These are phyloP conservation scores for Strongylocentrotus purpuratus DNA, from an alignment of 35 echinoderm and acorn worm species.

Conservation along the genomic window DNA sequence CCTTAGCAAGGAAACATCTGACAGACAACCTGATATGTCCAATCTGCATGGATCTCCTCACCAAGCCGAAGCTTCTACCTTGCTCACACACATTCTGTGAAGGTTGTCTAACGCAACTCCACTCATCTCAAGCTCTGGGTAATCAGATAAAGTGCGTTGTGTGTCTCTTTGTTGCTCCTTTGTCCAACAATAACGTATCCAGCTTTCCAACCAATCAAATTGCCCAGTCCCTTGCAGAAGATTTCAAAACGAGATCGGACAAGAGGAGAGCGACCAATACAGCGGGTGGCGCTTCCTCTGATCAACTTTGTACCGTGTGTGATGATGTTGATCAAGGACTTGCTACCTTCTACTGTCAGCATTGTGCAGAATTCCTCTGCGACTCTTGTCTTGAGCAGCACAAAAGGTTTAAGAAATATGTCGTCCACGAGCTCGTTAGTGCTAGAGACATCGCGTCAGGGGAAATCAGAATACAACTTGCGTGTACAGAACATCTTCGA, in stretches of 20 bases:
- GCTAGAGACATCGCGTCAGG: background rate
- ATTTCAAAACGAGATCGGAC: background rate
- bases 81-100: conserved; percentile 55
- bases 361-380: background rate
- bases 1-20: background rate
- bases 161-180: background rate
- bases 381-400: background rate
- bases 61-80: conserved; percentile 39
- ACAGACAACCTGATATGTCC: conserved; percentile 16
- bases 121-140: background rate
- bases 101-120: background rate
- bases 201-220: background rate
- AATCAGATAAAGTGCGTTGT: background rate
- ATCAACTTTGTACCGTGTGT: background rate
- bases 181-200: background rate
- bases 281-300: background rate
- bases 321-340: background rate
- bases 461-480: background rate
- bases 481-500: background rate
- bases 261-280: background rate
- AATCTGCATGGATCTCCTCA: conserved; percentile 41
- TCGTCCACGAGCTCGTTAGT: background rate
- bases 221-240: background rate
- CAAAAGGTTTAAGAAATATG: background rate
- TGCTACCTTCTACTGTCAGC: background rate